phyloP scores from a whole-genome alignment of 2,113 vertebrate genomes.

The Scatophagus argus region DNA sequence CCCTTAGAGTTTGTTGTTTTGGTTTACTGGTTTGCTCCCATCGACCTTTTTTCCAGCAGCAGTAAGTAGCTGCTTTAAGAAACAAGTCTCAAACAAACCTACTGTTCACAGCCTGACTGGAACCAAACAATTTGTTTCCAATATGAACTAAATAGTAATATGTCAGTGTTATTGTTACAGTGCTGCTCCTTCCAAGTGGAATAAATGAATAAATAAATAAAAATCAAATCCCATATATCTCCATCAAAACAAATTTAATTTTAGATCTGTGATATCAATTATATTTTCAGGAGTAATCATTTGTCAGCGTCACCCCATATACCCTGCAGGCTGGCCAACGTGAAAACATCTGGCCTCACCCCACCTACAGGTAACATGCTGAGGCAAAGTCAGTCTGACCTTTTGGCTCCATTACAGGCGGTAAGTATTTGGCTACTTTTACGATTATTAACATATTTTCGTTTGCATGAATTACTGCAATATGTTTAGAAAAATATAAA shows the following conservation, averaged over 20 bases:
- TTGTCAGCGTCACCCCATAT: not conserved
- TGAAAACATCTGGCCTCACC: constrained; percentile 44
- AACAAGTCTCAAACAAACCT: not conserved
- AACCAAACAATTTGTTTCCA: not conserved
- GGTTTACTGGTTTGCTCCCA: not conserved
- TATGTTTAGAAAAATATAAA: not conserved
- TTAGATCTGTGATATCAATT: not conserved
- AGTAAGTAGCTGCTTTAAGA: not conserved
- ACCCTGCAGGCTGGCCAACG: constrained; percentile 13
- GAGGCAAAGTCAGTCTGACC: constrained; percentile 49
- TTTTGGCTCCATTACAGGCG: constrained; percentile 17
- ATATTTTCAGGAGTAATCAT: not conserved
- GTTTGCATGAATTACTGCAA: not conserved
- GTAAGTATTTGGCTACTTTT: too few relatives aligned
- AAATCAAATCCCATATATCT: not conserved
- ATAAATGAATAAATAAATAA: not conserved
- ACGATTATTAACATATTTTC: not conserved
- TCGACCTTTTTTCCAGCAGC: not conserved
- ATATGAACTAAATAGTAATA: not conserved
- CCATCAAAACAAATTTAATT: not conserved
- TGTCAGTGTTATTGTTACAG: not conserved
- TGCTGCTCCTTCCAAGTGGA: not conserved
- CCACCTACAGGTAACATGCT: constrained; percentile 4
- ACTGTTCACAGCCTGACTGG: not conserved
- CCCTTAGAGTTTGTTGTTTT: not conserved